A percentile compares a stretch with the other conserved stretches of the same genome.
Evolutionary conservation across 1,140 invertebrate genomes (phyloP).

Genomic region (Steinernema feltiae): DNA sequence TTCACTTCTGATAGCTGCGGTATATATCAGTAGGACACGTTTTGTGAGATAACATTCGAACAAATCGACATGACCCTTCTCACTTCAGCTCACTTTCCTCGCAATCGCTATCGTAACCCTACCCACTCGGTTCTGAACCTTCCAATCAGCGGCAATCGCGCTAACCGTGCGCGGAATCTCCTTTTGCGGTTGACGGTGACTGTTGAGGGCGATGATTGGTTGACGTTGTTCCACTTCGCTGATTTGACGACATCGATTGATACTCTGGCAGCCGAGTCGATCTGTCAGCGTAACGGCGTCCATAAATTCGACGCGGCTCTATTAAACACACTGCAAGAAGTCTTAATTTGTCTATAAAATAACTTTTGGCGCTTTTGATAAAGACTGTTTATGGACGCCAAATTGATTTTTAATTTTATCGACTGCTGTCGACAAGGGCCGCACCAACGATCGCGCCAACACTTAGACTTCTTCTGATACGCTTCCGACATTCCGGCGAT

Average conservation of each 20-base stretch:
- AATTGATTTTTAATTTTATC: conserved; percentile 14
- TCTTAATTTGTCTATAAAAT: conserved; percentile 12
- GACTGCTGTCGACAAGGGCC: conserved; percentile 4
- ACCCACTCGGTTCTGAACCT: neutral
- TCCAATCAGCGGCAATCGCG: too few species aligned
- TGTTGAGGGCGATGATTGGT: too few species aligned
- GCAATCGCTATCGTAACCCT: neutral
- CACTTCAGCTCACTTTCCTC: neutral
- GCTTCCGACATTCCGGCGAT: neutral
- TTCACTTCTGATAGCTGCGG: neutral
- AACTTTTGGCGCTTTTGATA: conserved; percentile 7
- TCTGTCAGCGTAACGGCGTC: conserved; percentile 12
- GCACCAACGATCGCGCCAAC: neutral
- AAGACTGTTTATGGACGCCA: conserved; percentile 10
- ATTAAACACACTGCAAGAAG: conserved; percentile 7
- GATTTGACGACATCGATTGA: neutral
- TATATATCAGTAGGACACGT: conserved; percentile 5
- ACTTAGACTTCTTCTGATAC: neutral
- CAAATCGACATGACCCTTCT: neutral
- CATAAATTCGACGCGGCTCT: conserved; percentile 11
- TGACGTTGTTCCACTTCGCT: neutral
- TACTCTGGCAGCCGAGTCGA: neutral
- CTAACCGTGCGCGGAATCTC: too few species aligned
- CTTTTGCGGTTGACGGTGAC: too few species aligned
- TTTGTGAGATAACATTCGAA: neutral